A percentile compares a stretch with the other conserved stretches of the same genome.
Conservation (phyloP, 1,140 invertebrate genomes). For the Odontomachus brunneus region DNA sequence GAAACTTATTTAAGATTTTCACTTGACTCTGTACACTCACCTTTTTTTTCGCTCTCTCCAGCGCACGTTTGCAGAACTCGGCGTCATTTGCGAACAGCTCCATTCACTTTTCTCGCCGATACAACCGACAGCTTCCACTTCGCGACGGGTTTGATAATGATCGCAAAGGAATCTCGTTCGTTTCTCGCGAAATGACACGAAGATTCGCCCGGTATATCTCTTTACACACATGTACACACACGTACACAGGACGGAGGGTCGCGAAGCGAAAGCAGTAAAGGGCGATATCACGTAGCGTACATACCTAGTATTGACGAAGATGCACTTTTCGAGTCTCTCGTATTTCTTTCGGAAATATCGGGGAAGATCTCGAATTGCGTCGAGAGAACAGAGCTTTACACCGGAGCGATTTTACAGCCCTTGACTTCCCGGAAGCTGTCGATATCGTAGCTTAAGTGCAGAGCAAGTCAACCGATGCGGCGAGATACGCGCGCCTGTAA, state of each 20-base stretch:
- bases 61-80: background rate
- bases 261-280: background rate
- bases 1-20: background rate
- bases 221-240: too few relatives aligned
- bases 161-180: conserved; percentile 1
- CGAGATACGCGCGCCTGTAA: background rate
- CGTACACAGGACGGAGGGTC: background rate
- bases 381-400: background rate
- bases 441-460: background rate
- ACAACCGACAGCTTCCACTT: conserved; percentile 2
- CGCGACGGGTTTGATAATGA: conserved; percentile 3
- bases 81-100: conserved; percentile 4
- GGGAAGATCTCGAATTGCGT: conserved; percentile 38
- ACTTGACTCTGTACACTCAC: background rate
- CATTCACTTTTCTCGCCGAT: conserved; percentile 6
- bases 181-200: conserved; percentile 44
- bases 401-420: background rate
- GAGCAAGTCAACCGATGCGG: background rate
- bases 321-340: conserved; percentile 42
- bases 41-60: background rate
- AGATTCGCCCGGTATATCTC: conserved; percentile 9
- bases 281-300: conserved; percentile 20
- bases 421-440: background rate
- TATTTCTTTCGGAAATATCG: conserved; percentile 57
- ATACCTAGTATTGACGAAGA: conserved; percentile 17